phyloP scores from a whole-genome alignment of 2,888 invertebrate genomes.

The Diadegma fenestrale region DNA sequence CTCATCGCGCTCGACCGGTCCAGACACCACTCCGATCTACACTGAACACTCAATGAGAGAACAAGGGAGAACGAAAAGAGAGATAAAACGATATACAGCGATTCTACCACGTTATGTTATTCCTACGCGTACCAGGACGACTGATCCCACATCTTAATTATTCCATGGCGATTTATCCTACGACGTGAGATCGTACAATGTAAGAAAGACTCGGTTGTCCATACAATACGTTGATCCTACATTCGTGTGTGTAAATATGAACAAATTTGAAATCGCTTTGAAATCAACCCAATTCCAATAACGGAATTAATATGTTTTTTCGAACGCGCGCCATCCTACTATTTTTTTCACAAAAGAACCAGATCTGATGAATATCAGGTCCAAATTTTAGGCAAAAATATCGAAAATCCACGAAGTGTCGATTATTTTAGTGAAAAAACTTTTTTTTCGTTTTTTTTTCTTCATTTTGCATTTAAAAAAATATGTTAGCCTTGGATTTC shows the following conservation, averaged over 20 bases:
- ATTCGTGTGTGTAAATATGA: neutral
- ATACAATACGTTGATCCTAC: neutral
- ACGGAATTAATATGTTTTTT: too few species aligned
- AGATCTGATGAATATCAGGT: too few species aligned
- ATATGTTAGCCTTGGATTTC: too few species aligned
- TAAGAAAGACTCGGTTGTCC: constrained; percentile 48
- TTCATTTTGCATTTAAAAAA: too few species aligned
- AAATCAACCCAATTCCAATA: neutral
- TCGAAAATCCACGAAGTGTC: too few species aligned
- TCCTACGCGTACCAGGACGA: constrained; percentile 40
- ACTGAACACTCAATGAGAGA: constrained; percentile 27
- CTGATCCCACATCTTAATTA: constrained; percentile 68
- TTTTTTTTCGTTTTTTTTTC: too few species aligned
- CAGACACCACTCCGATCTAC: constrained; percentile 30
- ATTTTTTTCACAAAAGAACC: too few species aligned
- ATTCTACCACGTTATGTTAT: constrained; percentile 57
- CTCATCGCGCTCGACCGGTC: constrained; percentile 64
- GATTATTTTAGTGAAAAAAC: too few species aligned
- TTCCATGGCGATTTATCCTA: constrained; percentile 63
- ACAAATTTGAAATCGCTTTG: too few species aligned
- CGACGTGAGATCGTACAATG: constrained; percentile 66
- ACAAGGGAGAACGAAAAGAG: constrained; percentile 8
- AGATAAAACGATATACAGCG: constrained; percentile 39
- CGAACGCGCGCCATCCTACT: too few species aligned
- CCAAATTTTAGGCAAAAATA: too few species aligned